Evolutionary conservation across 2,888 invertebrate species (phyloP).

Genomic region (Agrochola lychnidis): DNA sequence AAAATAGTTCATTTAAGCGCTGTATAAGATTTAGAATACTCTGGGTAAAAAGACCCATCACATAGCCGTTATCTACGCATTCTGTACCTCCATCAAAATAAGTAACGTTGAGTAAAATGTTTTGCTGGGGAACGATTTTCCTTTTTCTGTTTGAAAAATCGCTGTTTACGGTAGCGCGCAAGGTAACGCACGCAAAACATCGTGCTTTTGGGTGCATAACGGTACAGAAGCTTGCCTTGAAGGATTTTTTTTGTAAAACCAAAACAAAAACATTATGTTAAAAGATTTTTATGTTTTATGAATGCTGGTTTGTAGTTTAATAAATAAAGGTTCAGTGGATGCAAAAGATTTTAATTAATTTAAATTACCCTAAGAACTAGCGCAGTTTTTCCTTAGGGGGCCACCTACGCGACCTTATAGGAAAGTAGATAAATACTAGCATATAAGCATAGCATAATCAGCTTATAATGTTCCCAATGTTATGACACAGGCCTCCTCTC

Average conservation of each 20-base stretch:
- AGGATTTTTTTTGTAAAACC: not conserved
- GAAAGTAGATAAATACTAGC: not conserved
- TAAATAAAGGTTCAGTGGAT: not conserved
- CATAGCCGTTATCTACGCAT: not conserved
- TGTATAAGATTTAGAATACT: slow-evolving; percentile 8
- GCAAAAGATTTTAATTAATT: not conserved
- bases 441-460: no score
- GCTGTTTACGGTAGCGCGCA: not conserved
- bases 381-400: not conserved
- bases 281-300: not conserved
- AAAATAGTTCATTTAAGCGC: slow-evolving; percentile 65
- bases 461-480: no score
- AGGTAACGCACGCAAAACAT: no score
- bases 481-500: no score
- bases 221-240: not conserved
- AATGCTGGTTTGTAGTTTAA: not conserved
- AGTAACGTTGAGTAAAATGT: not conserved
- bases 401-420: not conserved
- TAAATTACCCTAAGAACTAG: not conserved
- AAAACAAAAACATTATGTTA: not conserved
- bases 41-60: not conserved
- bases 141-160: not conserved
- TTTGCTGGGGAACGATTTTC: not conserved
- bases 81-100: not conserved
- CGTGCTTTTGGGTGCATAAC: not conserved